Percentiles rank a stretch among this genome's conserved stretches.
phyloP scores from a whole-genome alignment of 2,113 vertebrate genomes.

The Paradoxurus hermaphroditus region DNA sequence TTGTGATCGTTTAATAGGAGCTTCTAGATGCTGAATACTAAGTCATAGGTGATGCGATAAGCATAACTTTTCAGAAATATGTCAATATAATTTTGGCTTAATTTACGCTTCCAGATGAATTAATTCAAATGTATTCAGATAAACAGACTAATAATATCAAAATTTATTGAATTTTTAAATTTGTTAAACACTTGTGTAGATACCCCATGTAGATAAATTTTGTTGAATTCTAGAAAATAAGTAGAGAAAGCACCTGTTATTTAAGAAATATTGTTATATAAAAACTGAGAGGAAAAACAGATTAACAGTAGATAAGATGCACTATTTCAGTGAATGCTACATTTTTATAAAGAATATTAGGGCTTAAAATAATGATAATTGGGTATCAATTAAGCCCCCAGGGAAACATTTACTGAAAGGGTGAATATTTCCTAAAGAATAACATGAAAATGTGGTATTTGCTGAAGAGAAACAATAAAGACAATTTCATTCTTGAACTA shows the following conservation, averaged over 20 bases:
- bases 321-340: neutral
- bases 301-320: neutral
- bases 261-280: neutral
- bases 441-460: neutral
- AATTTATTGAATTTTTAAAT: neutral
- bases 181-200: neutral
- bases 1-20: neutral
- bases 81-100: neutral
- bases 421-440: constrained; percentile 44
- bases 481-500: constrained; percentile 9
- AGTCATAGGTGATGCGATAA: neutral
- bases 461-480: neutral
- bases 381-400: neutral
- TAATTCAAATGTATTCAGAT: neutral
- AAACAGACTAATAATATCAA: neutral
- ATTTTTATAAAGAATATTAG: neutral
- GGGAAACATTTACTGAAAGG: constrained; percentile 15
- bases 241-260: neutral
- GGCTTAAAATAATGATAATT: neutral
- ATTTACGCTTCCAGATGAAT: neutral
- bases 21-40: neutral
- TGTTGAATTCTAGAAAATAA: neutral
- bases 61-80: neutral
- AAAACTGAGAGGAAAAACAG: neutral
- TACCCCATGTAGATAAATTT: neutral